These are phyloP conservation scores for Ephydatia muelleri DNA, from an alignment of 37 sponge, comb jelly and placozoan genomes.

Conservation along the genomic window DNA sequence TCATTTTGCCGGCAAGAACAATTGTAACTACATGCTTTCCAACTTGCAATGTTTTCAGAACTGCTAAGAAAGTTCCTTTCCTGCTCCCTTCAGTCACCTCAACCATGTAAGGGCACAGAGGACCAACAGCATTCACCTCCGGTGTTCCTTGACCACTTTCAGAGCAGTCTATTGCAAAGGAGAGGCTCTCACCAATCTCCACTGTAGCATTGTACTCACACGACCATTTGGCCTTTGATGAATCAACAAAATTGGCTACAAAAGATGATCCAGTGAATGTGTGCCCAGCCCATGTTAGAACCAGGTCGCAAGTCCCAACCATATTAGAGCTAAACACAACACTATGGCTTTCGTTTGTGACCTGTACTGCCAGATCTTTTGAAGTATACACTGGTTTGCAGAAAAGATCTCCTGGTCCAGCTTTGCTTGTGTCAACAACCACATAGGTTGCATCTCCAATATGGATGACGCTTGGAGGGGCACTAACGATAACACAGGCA, in stretches of 20 bases:
- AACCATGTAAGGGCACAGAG: conserved; percentile 24
- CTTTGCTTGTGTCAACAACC: conserved; percentile 29
- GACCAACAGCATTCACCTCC: conserved; percentile 58
- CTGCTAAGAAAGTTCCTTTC: conserved; percentile 58
- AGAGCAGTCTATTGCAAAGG: conserved; percentile 17
- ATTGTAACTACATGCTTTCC: conserved; percentile 76
- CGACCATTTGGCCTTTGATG: conserved; percentile 41
- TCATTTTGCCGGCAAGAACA: conserved; percentile 51
- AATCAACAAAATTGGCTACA: conserved; percentile 45
- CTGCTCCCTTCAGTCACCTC: conserved; percentile 37
- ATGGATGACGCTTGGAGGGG: conserved; percentile 31
- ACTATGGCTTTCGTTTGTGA: not conserved
- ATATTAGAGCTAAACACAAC: conserved; percentile 2
- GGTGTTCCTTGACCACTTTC: conserved; percentile 56
- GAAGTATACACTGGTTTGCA: conserved; percentile 17
- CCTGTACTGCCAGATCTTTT: conserved; percentile 32
- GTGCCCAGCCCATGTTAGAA: conserved; percentile 60
- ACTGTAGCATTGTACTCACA: conserved; percentile 6
- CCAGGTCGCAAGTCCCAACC: conserved; percentile 34
- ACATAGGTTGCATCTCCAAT: conserved; percentile 30
- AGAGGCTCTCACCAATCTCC: conserved; percentile 37
- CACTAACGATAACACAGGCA: conserved; percentile 22
- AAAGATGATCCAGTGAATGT: conserved; percentile 32
- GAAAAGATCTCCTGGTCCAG: conserved; percentile 64
- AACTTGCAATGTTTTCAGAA: conserved; percentile 71